phyloP scores from a whole-genome alignment of 2,888 invertebrate species.

The Steinernema hermaphroditum region DNA sequence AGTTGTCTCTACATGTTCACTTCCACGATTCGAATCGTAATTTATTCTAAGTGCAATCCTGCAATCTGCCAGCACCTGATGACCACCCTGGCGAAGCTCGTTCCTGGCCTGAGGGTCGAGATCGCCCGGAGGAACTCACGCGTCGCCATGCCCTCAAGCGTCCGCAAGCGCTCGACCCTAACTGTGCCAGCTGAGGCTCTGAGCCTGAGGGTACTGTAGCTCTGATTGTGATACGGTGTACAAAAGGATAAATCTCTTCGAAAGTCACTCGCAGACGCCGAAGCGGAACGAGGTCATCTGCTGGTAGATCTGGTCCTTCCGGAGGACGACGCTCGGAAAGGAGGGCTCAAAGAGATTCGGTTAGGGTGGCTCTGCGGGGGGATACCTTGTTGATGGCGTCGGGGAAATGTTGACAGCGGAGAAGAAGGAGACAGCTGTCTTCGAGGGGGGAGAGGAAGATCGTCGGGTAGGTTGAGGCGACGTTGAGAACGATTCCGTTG shows the following conservation, averaged over 20 bases:
- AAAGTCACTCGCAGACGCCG: slow-evolving; percentile 17
- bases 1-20: slow-evolving; percentile 51
- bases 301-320: slow-evolving; percentile 22
- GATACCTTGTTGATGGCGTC: slow-evolving; percentile 23
- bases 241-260: too few relatives aligned
- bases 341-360: slow-evolving; percentile 2
- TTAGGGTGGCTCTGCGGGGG: background rate
- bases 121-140: background rate
- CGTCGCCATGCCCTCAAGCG: background rate
- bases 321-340: background rate
- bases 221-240: background rate
- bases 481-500: slow-evolving; percentile 17
- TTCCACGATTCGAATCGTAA: slow-evolving; percentile 52
- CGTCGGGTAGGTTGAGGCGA: slow-evolving; percentile 16
- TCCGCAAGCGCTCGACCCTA: background rate
- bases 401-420: slow-evolving; percentile 18
- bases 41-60: slow-evolving; percentile 55
- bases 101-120: background rate
- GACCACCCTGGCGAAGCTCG: background rate
- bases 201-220: background rate
- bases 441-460: slow-evolving; percentile 6
- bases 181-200: background rate
- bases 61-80: slow-evolving; percentile 28
- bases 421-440: background rate
- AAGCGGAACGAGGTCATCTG: slow-evolving; percentile 21